Base-by-base conservation (phyloP, 2,888 invertebrate species). In the Vannuccia rotundouncinata region DNA sequence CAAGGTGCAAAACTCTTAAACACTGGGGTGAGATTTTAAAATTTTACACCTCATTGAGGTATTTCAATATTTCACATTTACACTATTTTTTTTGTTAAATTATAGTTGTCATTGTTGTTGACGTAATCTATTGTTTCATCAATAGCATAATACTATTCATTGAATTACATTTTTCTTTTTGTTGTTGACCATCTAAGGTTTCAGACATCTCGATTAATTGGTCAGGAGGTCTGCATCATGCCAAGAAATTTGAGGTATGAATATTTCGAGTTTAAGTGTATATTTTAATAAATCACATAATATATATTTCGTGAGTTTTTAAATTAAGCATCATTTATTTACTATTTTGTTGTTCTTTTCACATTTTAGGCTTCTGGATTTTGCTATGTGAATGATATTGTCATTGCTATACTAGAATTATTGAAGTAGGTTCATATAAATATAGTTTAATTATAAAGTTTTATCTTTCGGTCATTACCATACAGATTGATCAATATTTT, bases 351-450 rank as follows among this genome's bases (percentile, higher is more conserved):
- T 45, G 25, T 31, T 1, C 28, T 66, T 74, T 80, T 81, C 80
- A 25, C 75, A 59, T 84, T 84, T 30, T 85, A 89, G 85, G 98
- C 99, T 0, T 95, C 95, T n/a, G 95, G 98, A 0, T 99, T 99
- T 87, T 99, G 99, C 88, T 99, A 99, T 85, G 96, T 99, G 0
- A 99, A 99, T 86, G 99, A 99, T 86, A 99, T 99, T 84, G 99
- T 99, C 0, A 94, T 99, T 84, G 95, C 94, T 0, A 97, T 99
- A 84, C 88, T 98, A 78, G 99, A 99, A 88, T 90, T 99, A 1
- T 89, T 99, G 0, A 91, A 91, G 89, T 90, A 87, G 86, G 89
- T 85, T 45, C 45, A 13, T 17, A 17, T 45, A 17, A 45, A 45
- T 59, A 5, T 29, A n/a, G n/a, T n/a, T n/a, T n/a, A n/a, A n/a